Percentiles rank a stretch among this genome's conserved stretches.
These are phyloP conservation scores for Reinhardtius hippoglossoides DNA, from an alignment of 2,113 vertebrate species.

Conservation along the genomic window DNA sequence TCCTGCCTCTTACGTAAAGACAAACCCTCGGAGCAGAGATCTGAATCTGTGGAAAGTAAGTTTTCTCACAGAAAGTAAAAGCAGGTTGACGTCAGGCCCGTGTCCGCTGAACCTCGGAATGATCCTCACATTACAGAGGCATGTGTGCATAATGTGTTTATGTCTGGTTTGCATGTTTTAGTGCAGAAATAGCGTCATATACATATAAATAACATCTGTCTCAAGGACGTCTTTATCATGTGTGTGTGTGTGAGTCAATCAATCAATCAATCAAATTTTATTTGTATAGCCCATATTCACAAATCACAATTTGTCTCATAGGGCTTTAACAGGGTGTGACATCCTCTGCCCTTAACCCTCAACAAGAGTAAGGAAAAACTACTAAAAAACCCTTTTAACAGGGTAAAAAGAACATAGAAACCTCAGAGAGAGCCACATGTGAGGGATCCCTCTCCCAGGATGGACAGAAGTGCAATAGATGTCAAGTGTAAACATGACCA, in stretches of 20 bases:
- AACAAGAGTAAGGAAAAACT: no score
- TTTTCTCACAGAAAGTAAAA: not conserved
- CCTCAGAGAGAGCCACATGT: no score
- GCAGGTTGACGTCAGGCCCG: not conserved
- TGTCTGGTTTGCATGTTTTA: not conserved
- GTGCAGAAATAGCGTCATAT: not conserved
- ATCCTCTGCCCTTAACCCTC: no score
- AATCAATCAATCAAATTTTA: no score
- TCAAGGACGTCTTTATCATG: constrained; percentile 2
- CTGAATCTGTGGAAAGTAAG: not conserved
- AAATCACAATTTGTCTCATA: no score
- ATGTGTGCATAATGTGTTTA: constrained; percentile 1
- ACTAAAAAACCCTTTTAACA: no score
- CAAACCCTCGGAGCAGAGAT: not conserved
- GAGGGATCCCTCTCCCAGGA: no score
- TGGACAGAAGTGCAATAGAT: no score
- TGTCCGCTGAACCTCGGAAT: not conserved
- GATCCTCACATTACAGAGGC: not conserved
- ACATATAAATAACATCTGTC: not conserved
- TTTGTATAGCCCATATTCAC: no score
- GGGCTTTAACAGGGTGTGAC: no score
- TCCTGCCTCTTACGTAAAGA: not conserved
- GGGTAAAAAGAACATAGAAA: no score
- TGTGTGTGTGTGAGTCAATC: not conserved
- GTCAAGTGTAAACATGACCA: no score